Evolutionary conservation across 2,113 vertebrate species (phyloP), one percentile per base, ranked within the genome.

Genomic region (Spea multiplicata): DNA sequence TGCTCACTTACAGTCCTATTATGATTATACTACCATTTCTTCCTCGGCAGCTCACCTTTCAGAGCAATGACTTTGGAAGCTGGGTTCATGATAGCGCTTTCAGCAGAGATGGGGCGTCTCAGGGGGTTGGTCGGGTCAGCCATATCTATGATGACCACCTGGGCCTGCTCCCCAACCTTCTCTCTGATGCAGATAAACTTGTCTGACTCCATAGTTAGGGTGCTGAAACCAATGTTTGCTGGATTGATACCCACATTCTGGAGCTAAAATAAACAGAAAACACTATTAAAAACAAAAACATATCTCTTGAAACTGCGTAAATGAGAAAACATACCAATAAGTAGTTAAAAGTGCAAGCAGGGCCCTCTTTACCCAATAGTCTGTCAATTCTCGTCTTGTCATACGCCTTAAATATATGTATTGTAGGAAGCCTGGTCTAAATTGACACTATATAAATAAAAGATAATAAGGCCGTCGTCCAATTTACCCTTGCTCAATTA

Each of bases 191-290:
- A 96, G 86, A 96, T 96, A 88, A 95, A 98, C 81, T 95, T 95
- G 88, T 97, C 96, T 3, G 95, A 97, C 88, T 96, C 96, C 95
- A 97, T 95, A 66, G 95, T 98, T 75, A 97, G 88, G n/a, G 95
- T 95, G 87, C 94, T 98, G 88, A 97, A 97, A 74, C 95, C 94
- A 81, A 95, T 95, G 83, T 94, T 96, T 78, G 93, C 92, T 48
- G 94, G 93, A 86, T 94, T 96, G 86, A 97, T 93, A 5, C 96
- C 96, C 88, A 97, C 88, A 84, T 93, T 96, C 90, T 95, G 95
- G 91, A 97, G 89, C 95, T 97, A 87, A 50, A 46, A 13, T 73
- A 81, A 71, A 84, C 0, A 5, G 17, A 44, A 67, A 53, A 44
- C 16, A 61, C 16, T 8, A 61, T 14, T 12, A 61, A 12, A 13